Evolutionary conservation across 1,140 invertebrate species (phyloP), one percentile per base, ranked within the genome.

Genomic region (Drosophila virilis): DNA sequence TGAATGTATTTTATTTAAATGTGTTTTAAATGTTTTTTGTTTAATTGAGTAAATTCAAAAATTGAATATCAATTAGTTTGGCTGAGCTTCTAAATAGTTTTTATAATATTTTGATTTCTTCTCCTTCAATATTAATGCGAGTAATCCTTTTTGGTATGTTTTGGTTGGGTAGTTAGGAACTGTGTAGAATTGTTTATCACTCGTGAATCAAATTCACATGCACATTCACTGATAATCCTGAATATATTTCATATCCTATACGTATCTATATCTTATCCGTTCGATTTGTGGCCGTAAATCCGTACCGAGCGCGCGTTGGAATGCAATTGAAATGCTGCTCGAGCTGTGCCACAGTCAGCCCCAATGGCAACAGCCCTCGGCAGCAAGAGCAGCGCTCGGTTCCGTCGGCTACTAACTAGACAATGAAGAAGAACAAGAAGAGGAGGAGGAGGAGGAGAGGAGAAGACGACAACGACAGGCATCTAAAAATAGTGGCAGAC

Each of bases 241-340:
- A 32, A 42, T 37, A 40, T 37, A 46, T 46, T 51, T 38, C 46
- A 65, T 42, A 51, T 71, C 43, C n/a, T 65, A 58, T 62, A 33
- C 62, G 50, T 46, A 22, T 38, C 33, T 38, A 40, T 64, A 40
- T 64, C 22, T 52, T 51, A 62, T 62, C 45, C 15, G 46, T 45
- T 48, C 33, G 50, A 51, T 33, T 38, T 8, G 84, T 69, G 77
- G 50, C 61, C 58, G 57, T 62, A 70, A 57, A 50, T 73, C 61
- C 35, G 71, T 71, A 84, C 84, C 84, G 84, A 80, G 78, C 84
- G 80, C 80, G 84, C 84, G 84, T 76, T 89, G 84, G 84, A 89
- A 89, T 89, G 84, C 84, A 89, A 89, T 89, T 89, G 84, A 89
- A 79, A 67, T 51, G 73, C 12, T 43, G 43, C 61, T 52, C 70